A percentile compares a stretch with the other conserved stretches of the same genome.
Evolutionary conservation across 1,140 invertebrate genomes (phyloP).

Genomic region (Sarcophaga peregrina): DNA sequence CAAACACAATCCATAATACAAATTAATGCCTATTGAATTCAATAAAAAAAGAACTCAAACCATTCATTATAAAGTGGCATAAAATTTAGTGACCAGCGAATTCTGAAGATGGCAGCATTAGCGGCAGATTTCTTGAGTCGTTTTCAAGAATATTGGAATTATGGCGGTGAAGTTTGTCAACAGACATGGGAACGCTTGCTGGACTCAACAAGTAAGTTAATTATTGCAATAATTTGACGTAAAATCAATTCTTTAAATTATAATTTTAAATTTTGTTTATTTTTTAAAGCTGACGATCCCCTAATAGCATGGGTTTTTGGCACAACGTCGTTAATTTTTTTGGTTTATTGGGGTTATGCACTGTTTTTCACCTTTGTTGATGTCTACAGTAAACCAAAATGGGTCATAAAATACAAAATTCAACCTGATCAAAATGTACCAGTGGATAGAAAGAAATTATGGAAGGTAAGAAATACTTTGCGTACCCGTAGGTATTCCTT

Average conservation of each 20-base stretch:
- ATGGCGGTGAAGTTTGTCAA: constrained; percentile 49
- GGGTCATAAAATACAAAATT: constrained; percentile 80
- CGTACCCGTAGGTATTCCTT: too few relatives aligned
- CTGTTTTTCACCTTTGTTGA: constrained; percentile 79
- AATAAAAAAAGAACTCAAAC: not conserved
- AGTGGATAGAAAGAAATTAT: constrained; percentile 71
- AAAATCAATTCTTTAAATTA: too few relatives aligned
- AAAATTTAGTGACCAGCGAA: not conserved
- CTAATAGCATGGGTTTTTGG: constrained; percentile 74
- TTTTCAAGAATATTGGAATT: not conserved
- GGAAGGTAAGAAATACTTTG: constrained; percentile 57
- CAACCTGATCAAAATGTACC: constrained; percentile 83
- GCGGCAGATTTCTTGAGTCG: not conserved
- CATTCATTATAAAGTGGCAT: not conserved
- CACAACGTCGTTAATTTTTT: constrained; percentile 69
- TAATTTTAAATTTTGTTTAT: not conserved
- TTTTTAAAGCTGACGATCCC: constrained; percentile 69
- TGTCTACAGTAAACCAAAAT: constrained; percentile 75
- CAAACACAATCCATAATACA: not conserved
- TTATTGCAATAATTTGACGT: not conserved
- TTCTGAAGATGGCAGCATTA: not conserved
- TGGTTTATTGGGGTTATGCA: constrained; percentile 80
- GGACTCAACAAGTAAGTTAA: constrained; percentile 40
- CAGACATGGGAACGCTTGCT: constrained; percentile 49
- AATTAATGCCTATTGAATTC: not conserved